Evolutionary conservation across 1,140 invertebrate genomes (phyloP).

Genomic region (Andricus grossulariae): DNA sequence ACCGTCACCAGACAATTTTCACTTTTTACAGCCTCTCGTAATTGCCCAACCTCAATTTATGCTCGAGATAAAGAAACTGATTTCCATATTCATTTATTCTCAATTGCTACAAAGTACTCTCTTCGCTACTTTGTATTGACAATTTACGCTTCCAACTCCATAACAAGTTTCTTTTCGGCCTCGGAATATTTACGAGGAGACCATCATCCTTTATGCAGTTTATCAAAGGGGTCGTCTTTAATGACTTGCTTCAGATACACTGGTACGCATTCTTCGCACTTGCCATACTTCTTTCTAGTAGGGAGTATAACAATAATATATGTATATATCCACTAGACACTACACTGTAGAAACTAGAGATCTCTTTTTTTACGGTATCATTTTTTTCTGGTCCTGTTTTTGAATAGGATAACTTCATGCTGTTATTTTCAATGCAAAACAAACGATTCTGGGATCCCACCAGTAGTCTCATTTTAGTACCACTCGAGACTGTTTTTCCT

Average conservation of each 20-base stretch:
- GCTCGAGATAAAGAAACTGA: neutral
- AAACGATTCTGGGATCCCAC: no score
- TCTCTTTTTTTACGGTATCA: no score
- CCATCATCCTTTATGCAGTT: neutral
- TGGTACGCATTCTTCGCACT: neutral
- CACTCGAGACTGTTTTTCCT: no score
- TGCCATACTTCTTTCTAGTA: no score
- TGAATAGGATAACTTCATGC: no score
- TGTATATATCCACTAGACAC: no score
- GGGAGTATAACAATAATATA: no score
- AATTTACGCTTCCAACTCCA: neutral
- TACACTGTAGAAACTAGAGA: no score
- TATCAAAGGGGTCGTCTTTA: neutral
- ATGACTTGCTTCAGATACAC: neutral
- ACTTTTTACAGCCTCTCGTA: neutral
- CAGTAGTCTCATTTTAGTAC: no score
- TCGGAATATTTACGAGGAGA: neutral
- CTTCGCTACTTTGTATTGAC: neutral
- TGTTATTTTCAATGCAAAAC: no score
- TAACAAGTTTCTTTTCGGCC: neutral
- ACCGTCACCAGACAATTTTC: neutral
- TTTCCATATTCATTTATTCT: neutral
- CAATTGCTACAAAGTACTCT: slow-evolving; percentile 2
- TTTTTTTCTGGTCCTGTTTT: no score
- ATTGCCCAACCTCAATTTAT: neutral